Base-by-base conservation (phyloP, 2,113 vertebrate species). In the Marcusenius ussheri region DNA sequence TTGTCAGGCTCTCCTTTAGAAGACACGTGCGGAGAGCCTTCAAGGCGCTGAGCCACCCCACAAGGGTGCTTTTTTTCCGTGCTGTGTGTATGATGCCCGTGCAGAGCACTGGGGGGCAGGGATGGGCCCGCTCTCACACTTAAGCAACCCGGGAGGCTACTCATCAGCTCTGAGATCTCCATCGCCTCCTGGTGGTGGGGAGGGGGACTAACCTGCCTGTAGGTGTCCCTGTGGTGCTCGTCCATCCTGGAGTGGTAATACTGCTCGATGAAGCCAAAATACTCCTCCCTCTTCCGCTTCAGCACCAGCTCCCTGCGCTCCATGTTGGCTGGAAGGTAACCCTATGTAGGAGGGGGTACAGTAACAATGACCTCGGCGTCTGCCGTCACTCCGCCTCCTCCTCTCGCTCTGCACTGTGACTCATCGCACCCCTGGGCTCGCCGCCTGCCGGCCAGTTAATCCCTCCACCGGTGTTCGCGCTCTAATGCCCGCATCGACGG, bases 241-340 rank as follows among this genome's bases (percentile, higher is more conserved):
- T 99, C 98, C 3, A 97, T 99, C 62, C 98, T 95, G 93, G 98
- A 99, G 94, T 98, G 97, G n/a, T 99, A 99, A 96, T 99, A 99
- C 96, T 99, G 98, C 93, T 99, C 97, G 42, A 99, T 99, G 94
- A 99, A 99, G 87, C 97, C 98, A 5, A 99, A 99, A 93, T 99
- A 99, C 35, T 99, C 98, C 53, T 98, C 97, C 15, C 98, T 94
- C 87, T 99, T 99, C 19, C 98, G 94, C 91, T 97, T 97, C 53
- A 99, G 93, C 15, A 98, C 99, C 94, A 97, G 93, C 91, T 98
- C 97, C 83, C 98, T 93, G 90, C 98, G 96, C 92, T 99, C 98
- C 51, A 95, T 98, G 94, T 98, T 99, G 80, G 98, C 98, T 0
- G 98, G 98, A 89, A 99, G 97, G 91, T 99, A 99, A 62, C 98